A percentile compares a stretch with the other conserved stretches of the same genome.
These are phyloP conservation scores for Thomomys bottae DNA, from an alignment of 2,113 vertebrate species.

Conservation along the genomic window DNA sequence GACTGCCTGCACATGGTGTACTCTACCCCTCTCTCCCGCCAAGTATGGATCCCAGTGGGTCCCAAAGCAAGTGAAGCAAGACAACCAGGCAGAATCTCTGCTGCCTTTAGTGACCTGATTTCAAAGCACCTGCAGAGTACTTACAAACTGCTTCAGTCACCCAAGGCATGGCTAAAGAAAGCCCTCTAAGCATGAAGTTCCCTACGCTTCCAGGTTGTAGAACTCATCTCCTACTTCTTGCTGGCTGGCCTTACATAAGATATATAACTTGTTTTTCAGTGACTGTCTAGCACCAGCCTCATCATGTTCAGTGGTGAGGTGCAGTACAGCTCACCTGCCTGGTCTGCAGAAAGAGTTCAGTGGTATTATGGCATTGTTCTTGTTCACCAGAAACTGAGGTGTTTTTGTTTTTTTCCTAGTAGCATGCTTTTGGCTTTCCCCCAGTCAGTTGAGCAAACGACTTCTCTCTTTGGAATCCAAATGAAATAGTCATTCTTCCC, in stretches of 20 bases:
- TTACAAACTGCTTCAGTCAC: neutral
- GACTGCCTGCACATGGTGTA: too few species aligned
- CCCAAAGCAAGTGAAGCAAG: neutral
- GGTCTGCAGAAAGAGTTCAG: neutral
- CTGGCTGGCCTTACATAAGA: too few species aligned
- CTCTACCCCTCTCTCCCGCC: neutral
- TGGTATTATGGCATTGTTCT: neutral
- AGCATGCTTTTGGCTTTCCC: neutral
- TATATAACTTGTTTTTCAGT: neutral
- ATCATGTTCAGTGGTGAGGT: too few species aligned
- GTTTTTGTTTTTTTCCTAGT: neutral
- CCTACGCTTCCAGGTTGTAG: neutral
- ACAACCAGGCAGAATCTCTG: neutral
- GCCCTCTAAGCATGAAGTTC: neutral
- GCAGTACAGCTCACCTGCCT: neutral
- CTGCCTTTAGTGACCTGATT: neutral
- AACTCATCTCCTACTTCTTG: neutral
- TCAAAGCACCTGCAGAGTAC: neutral
- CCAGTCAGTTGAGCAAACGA: neutral
- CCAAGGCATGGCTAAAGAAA: neutral
- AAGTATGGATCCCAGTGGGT: too few species aligned
- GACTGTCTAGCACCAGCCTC: neutral
- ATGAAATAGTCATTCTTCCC: neutral
- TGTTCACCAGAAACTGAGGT: neutral
- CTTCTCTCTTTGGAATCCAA: neutral